Evolutionary conservation across 2,888 invertebrate genomes (phyloP).

Genomic region (Nyleta sp.): DNA sequence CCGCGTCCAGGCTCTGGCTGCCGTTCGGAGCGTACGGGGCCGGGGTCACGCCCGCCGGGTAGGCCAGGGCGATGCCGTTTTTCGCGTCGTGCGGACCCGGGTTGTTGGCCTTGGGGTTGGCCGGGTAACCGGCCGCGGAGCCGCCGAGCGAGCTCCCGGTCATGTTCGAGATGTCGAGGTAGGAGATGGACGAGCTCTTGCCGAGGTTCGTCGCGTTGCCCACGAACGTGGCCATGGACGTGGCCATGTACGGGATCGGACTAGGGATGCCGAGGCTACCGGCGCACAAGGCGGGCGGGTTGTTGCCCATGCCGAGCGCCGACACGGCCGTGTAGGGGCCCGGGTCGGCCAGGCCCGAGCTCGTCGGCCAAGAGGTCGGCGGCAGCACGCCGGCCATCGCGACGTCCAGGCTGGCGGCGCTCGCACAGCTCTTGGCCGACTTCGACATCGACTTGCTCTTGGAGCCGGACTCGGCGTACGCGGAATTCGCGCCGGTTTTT

Average conservation of each 20-base stretch:
- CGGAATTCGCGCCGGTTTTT: constrained; percentile 58
- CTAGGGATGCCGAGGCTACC: constrained; percentile 75
- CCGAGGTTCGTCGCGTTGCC: constrained; percentile 80
- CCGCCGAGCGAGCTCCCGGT: constrained; percentile 75
- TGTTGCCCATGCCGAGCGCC: constrained; percentile 73
- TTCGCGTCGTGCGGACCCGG: constrained; percentile 66
- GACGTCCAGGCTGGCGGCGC: constrained; percentile 54
- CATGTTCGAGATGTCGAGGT: constrained; percentile 81
- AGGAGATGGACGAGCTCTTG: constrained; percentile 79
- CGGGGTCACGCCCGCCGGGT: constrained; percentile 52
- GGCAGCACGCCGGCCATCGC: constrained; percentile 67
- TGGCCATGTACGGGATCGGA: constrained; percentile 79
- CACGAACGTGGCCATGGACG: constrained; percentile 81
- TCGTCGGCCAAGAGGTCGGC: constrained; percentile 73
- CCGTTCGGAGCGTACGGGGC: constrained; percentile 41
- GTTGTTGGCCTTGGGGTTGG: constrained; percentile 56
- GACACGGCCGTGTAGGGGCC: constrained; percentile 76
- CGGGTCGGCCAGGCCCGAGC: constrained; percentile 74
- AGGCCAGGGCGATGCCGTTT: constrained; percentile 70
- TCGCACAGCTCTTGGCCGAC: constrained; percentile 60
- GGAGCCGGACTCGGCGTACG: constrained; percentile 48
- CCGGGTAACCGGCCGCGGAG: constrained; percentile 39
- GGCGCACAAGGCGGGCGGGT: constrained; percentile 74
- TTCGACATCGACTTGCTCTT: constrained; percentile 66
- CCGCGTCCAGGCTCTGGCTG: constrained; percentile 42